A percentile compares a stretch with the other conserved stretches of the same genome.
Conservation (phyloP, 2,888 invertebrate genomes). For the Patella pellucida region DNA sequence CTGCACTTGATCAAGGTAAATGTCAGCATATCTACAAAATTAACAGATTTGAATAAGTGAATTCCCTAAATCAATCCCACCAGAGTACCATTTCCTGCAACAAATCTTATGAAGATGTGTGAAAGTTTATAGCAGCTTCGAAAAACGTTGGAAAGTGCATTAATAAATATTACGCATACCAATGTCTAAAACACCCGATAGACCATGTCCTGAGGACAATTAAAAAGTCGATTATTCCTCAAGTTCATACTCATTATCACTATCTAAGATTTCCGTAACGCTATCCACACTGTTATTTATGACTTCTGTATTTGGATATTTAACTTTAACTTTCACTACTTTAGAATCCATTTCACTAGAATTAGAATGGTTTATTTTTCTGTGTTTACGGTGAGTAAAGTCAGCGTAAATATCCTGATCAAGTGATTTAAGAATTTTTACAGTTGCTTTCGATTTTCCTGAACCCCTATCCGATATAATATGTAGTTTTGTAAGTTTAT, state of each 20-base stretch:
- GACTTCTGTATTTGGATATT: background rate
- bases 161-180: too few species aligned
- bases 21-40: too few species aligned
- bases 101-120: too few species aligned
- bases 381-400: constrained; percentile 3
- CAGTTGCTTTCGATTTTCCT: background rate
- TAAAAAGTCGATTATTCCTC: too few species aligned
- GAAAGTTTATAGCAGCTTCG: too few species aligned
- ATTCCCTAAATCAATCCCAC: too few species aligned
- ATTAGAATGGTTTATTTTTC: background rate
- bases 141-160: too few species aligned
- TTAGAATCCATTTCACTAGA: background rate
- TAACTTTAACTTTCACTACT: background rate
- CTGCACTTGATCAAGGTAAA: too few species aligned
- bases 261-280: background rate
- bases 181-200: too few species aligned
- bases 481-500: constrained; percentile 2
- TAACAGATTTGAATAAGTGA: too few species aligned
- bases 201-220: too few species aligned
- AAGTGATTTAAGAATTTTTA: background rate
- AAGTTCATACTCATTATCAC: background rate
- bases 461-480: background rate
- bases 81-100: too few species aligned
- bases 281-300: background rate
- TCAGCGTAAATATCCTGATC: constrained; percentile 1